Base-by-base conservation (phyloP, 1,140 invertebrate species). In the Oscheius sp. region DNA sequence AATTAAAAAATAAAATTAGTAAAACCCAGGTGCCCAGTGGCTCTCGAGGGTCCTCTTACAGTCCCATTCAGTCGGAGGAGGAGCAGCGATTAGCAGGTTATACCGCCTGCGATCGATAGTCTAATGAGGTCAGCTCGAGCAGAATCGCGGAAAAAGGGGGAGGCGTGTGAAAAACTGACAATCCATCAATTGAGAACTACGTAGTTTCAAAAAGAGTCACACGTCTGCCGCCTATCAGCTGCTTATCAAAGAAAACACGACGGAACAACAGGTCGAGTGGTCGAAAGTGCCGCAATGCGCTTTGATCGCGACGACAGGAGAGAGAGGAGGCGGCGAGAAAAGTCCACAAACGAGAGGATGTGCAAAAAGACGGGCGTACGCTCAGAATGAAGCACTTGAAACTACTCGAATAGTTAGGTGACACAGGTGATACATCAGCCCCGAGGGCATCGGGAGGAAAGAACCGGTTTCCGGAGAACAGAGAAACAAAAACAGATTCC, bases 121-220 rank as follows among this genome's bases (percentile, higher is more conserved):
- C 49, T 55, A 55, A 55, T 55, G 49, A 55, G 49, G 49, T 55
- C 49, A 55, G 49, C 49, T 55, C 49, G 49, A 55, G 49, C 15
- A 23, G 7, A 26, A 15, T 26, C 49, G 15, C 23, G 7, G 49
- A 4, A 55, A 55, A 55, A 23, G 7, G 49, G 23, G 7, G 28
- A 55, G 23, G 28, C 15, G 23, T 13, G 49, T 15, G 15, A 55
- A 13, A 55, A 55, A 42, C 7, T 42, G 38, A 42, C 38, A 55
- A n/a, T n/a, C n/a, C n/a, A n/a, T n/a, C n/a, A n/a, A n/a, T n/a
- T n/a, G n/a, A n/a, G n/a, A n/a, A 55, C 7, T 20, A 23, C 7
- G 23, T 26, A 23, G 23, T 15, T 15, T 15, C 49, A 20, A 7
- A 23, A 26, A n/a, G 38, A 42, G 38, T 42, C 7, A 42, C 7